These are phyloP conservation scores for Coccyzus lansbergi DNA, from an alignment of 2,797 vertebrate genomes.

Conservation along the genomic window DNA sequence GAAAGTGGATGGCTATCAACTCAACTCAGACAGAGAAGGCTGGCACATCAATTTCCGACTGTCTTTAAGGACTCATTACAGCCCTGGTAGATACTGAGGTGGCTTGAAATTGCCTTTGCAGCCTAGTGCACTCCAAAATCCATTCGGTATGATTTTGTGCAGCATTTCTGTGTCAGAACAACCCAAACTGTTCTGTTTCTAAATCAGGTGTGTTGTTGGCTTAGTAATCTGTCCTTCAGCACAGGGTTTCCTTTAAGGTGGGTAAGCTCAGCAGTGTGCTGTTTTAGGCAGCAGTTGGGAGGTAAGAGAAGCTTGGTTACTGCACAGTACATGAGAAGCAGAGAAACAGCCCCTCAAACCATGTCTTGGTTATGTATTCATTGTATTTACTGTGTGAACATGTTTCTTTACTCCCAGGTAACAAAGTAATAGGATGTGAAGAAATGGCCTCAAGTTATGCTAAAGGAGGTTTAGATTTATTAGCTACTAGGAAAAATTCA, in stretches of 20 bases:
- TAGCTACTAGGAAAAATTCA: no score
- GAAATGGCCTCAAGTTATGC: no score
- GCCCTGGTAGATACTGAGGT: background rate
- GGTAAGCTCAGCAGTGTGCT: background rate
- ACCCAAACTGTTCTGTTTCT: background rate
- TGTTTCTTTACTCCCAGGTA: background rate
- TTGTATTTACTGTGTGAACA: background rate
- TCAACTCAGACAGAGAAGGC: background rate
- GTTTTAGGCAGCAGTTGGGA: background rate
- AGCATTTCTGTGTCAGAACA: background rate
- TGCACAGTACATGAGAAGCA: background rate
- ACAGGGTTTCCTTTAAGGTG: background rate
- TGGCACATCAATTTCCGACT: background rate
- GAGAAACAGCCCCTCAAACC: background rate
- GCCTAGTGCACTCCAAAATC: accelerated
- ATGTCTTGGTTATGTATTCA: background rate
- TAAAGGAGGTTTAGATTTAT: no score
- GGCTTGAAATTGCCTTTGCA: background rate
- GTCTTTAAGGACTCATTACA: background rate
- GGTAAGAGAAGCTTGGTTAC: background rate
- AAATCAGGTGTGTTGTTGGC: background rate
- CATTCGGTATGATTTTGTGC: background rate
- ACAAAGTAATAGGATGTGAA: no score
- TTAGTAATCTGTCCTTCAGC: background rate
- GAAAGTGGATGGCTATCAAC: background rate